These are phyloP conservation scores for Eupelmus urozonus DNA, from an alignment of 2,888 invertebrate genomes.

Conservation along the genomic window DNA sequence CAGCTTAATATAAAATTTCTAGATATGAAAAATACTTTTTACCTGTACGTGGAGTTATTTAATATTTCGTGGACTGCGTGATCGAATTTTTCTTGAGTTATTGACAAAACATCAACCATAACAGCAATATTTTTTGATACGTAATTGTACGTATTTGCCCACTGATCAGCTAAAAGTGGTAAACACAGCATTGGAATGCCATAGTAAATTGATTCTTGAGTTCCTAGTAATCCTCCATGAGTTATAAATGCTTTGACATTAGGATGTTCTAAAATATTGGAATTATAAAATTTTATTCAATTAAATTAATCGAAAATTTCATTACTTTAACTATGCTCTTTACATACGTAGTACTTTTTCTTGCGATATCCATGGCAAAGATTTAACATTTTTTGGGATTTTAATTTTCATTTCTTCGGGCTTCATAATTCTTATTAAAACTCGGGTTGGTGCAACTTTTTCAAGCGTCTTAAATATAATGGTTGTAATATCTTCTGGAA, in stretches of 20 bases:
- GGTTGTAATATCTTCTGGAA: conserved; percentile 63
- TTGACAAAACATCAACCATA: conserved; percentile 60
- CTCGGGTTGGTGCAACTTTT: conserved; percentile 69
- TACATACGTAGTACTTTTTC: conserved; percentile 69
- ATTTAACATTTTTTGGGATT: conserved; percentile 68
- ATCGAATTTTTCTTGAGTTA: conserved; percentile 67
- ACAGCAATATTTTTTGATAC: conserved; percentile 67
- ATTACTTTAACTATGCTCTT: not conserved
- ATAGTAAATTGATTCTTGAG: conserved; percentile 71
- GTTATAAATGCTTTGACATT: conserved; percentile 72
- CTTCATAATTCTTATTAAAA: conserved; percentile 69
- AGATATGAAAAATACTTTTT: not conserved
- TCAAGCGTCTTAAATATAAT: conserved; percentile 68
- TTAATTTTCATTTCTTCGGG: conserved; percentile 65
- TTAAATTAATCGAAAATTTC: no score
- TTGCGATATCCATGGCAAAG: conserved; percentile 69
- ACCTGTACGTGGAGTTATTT: conserved; percentile 64
- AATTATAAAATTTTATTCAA: no score
- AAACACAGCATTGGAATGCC: conserved; percentile 73
- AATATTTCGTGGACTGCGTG: conserved; percentile 65
- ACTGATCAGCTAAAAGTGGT: conserved; percentile 73
- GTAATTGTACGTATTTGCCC: conserved; percentile 66
- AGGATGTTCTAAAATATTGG: conserved; percentile 67
- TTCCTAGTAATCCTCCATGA: conserved; percentile 73
- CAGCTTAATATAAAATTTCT: not conserved